Base-by-base conservation (phyloP, 2,888 invertebrate genomes). In the Salpingus planirostris region DNA sequence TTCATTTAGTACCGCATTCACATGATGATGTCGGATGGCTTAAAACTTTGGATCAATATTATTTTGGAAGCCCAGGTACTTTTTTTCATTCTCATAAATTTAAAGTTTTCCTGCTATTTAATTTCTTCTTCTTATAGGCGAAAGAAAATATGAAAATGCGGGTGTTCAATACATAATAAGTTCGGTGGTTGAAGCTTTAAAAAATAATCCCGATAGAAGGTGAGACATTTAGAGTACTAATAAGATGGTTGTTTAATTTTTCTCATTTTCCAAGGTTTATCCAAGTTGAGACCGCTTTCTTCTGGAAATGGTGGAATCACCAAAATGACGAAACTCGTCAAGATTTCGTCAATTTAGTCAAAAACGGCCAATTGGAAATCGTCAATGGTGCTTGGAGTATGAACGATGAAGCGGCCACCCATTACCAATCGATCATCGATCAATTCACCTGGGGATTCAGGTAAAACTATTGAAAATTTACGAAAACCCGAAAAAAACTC, bases 141-240 rank as follows among this genome's bases (percentile, higher is more conserved):
- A 30, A 22, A 4, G 22, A 21, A 11, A 15, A 15, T 8, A 5
- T 3, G 3, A 30, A 21, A 21, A 30, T 15, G 31, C 38, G 5
- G 34, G 33, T 11, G 37, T 95, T 0, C 87, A 91, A 56, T 91
- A 90, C 52, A 92, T 93, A 27, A 60, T 93, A 32, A 89, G 91
- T 56, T 84, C 87, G 0, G 89, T 91, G 0, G 63, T 91, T 3
- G 68, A 76, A 15, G 79, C 82, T 18, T 65, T 95, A 2, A 62
- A 74, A 51, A 72, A 73, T 35, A 77, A 92, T 54, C 75, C 80
- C 0, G 64, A 67, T 1, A 70, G 80, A 54, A 76, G 74, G 80
- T 81, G n/a, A n/a, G n/a, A n/a, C n/a, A n/a, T n/a, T n/a, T n/a
- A n/a, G n/a, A n/a, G n/a, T n/a, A n/a, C n/a, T n/a, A n/a, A n/a